Conservation (phyloP, 2,888 invertebrate species). For the Tenodera sinensis region DNA sequence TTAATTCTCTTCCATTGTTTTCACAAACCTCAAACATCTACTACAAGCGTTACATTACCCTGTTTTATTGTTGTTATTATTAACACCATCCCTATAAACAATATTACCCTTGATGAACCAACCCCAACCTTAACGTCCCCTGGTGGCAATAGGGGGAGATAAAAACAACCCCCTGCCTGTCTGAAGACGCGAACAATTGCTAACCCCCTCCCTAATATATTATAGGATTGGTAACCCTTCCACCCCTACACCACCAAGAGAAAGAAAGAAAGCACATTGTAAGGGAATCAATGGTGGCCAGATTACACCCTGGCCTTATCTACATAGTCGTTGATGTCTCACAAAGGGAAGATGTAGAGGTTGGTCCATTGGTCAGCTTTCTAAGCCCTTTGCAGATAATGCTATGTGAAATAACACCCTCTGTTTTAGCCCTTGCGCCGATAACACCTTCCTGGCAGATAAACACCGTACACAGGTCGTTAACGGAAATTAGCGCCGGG, state of each 20-base stretch:
- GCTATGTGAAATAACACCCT: not conserved
- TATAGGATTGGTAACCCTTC: not conserved
- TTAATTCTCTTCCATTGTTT: not conserved
- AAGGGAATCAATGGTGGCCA: not conserved
- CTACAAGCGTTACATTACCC: not conserved
- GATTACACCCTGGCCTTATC: not conserved
- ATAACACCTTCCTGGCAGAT: not conserved
- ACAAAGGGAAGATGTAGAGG: not conserved
- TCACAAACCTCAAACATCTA: not conserved
- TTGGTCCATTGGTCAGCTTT: not conserved
- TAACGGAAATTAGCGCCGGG: not conserved
- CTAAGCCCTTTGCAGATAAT: not conserved
- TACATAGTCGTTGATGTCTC: not conserved
- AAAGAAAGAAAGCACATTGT: not conserved
- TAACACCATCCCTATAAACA: not conserved
- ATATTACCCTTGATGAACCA: not conserved
- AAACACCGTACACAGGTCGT: not conserved
- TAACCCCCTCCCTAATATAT: not conserved
- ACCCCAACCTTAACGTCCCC: not conserved
- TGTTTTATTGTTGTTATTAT: not conserved
- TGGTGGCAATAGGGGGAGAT: not conserved
- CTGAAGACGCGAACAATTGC: not conserved
- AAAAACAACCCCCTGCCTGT: not conserved
- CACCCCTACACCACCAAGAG: not conserved
- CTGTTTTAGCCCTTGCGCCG: not conserved